phyloP scores from a whole-genome alignment of 1,140 invertebrate species.

The Dreissena polymorpha region DNA sequence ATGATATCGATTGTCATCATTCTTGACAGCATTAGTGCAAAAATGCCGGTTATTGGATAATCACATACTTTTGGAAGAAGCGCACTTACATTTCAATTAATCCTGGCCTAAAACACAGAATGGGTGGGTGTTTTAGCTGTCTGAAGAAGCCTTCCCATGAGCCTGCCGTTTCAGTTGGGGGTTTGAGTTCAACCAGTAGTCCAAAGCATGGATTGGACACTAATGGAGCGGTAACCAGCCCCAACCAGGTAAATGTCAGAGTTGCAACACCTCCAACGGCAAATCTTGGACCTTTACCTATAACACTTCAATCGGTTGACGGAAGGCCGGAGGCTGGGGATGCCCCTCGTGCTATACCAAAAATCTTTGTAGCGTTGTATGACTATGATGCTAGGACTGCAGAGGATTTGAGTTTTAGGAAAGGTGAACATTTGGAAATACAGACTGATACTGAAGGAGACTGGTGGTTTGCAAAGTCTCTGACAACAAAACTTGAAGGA shows the following conservation, averaged over 20 bases:
- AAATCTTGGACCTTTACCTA: slow-evolving; percentile 23
- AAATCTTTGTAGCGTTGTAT: slow-evolving; percentile 97
- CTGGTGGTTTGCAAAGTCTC: slow-evolving; percentile 99
- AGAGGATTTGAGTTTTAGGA: slow-evolving; percentile 98
- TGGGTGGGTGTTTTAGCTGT: slow-evolving; percentile 54
- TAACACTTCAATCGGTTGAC: slow-evolving; percentile 19
- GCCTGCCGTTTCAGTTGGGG: slow-evolving; percentile 26
- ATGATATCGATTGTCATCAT: too few relatives aligned
- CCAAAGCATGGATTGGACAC: slow-evolving; percentile 42
- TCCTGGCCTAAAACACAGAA: background rate
- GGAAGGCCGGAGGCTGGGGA: slow-evolving; percentile 9
- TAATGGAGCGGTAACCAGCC: slow-evolving; percentile 43
- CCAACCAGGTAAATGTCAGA: slow-evolving; percentile 43
- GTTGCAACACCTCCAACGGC: slow-evolving; percentile 22
- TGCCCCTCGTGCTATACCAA: slow-evolving; percentile 52
- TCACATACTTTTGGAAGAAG: too few relatives aligned
- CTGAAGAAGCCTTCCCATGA: slow-evolving; percentile 25
- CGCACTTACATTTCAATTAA: too few relatives aligned
- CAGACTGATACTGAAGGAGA: slow-evolving; percentile 99
- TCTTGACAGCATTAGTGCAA: too few relatives aligned
- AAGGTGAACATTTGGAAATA: slow-evolving; percentile 99
- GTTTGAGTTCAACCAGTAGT: slow-evolving; percentile 22
- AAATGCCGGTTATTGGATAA: too few relatives aligned
- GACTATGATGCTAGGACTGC: slow-evolving; percentile 99
- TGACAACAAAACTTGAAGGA: slow-evolving; percentile 93